A percentile compares a stretch with the other conserved stretches of the same genome.
Evolutionary conservation across 2,888 invertebrate species (phyloP).

Genomic region (Oeneis ivallda): DNA sequence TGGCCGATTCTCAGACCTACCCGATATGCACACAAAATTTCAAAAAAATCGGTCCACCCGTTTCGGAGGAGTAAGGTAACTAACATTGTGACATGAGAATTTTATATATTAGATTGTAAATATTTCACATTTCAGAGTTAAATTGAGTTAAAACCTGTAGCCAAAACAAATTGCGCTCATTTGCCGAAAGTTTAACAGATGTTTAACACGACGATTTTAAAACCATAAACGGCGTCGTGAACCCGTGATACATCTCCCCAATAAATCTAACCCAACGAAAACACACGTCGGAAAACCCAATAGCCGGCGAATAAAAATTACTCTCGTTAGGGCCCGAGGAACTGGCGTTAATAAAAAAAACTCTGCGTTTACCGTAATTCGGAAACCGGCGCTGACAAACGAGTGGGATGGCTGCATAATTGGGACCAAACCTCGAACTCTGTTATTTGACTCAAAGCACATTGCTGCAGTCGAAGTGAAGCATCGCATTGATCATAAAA

Average conservation of each 20-base stretch:
- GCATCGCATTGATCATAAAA: no score
- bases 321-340: conserved; percentile 67
- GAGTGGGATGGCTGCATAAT: conserved; percentile 64
- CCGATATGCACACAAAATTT: no score
- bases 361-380: conserved; percentile 52
- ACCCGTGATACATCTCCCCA: conserved; percentile 30
- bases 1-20: no score
- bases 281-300: conserved; percentile 41
- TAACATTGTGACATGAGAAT: no score
- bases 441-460: neutral
- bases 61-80: no score
- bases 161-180: conserved; percentile 3
- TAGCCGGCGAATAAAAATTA: conserved; percentile 59
- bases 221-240: conserved; percentile 29
- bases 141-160: neutral
- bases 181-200: conserved; percentile 6
- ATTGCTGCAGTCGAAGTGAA: no score
- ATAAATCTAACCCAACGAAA: conserved; percentile 37
- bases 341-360: conserved; percentile 76
- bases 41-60: no score
- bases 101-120: no score
- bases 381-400: conserved; percentile 69
- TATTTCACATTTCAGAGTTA: neutral
- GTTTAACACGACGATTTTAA: conserved; percentile 9
- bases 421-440: conserved; percentile 51